These are phyloP conservation scores for Rhinoderma darwinii DNA, from an alignment of 2,113 vertebrate species.

Conservation along the genomic window DNA sequence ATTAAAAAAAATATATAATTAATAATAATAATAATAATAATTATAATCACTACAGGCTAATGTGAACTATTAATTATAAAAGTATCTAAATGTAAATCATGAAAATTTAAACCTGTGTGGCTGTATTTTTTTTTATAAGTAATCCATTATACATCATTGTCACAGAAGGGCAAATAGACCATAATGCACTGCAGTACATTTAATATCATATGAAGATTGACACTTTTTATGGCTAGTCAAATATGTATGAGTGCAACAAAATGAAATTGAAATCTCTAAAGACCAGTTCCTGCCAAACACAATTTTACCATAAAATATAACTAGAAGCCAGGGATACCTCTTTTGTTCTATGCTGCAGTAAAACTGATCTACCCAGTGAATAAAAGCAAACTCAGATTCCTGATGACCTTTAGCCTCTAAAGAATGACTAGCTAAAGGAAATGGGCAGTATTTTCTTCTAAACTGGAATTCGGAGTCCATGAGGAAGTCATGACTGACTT, in stretches of 20 bases:
- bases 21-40: too few species aligned
- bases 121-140: not conserved
- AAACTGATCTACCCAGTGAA: not conserved
- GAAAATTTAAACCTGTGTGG: not conserved
- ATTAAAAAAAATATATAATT: too few species aligned
- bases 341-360: conserved; percentile 17
- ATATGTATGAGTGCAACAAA: conserved; percentile 51
- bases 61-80: not conserved
- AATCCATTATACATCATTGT: conserved; percentile 10
- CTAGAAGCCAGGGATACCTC: not conserved
- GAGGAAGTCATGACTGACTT: conserved; percentile 28
- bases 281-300: conserved; percentile 43
- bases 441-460: conserved; percentile 28
- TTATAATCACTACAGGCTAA: too few species aligned
- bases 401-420: conserved; percentile 10
- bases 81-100: not conserved
- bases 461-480: not conserved
- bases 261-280: conserved; percentile 43
- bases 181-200: not conserved
- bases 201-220: conserved; percentile 8
- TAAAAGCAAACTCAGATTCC: conserved; percentile 20
- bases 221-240: conserved; percentile 45
- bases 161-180: conserved; percentile 6
- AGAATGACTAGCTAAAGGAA: conserved; percentile 39
- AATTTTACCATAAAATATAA: conserved; percentile 34